Percentiles rank a stretch among this genome's conserved stretches.
Evolutionary conservation across 1,140 invertebrate genomes (phyloP).

Genomic region (Hestina assimilis): DNA sequence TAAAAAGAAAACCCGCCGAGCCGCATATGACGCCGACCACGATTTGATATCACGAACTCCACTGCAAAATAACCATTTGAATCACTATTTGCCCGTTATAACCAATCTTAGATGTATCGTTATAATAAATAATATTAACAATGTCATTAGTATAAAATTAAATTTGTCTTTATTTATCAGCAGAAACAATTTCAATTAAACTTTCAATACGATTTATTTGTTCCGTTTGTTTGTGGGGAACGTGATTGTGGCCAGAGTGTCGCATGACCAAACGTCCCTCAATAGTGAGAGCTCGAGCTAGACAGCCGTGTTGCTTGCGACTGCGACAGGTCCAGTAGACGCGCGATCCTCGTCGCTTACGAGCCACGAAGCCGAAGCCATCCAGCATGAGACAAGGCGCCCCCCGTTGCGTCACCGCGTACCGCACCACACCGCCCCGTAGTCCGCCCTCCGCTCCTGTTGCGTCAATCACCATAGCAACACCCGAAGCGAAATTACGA

Average conservation of each 20-base stretch:
- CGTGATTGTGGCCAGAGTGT: constrained; percentile 47
- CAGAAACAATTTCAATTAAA: constrained; percentile 59
- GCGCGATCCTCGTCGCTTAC: constrained; percentile 56
- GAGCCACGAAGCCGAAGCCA: constrained; percentile 55
- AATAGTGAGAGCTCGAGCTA: constrained; percentile 54
- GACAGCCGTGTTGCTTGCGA: constrained; percentile 43
- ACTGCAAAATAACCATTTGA: constrained; percentile 63
- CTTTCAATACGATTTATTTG: constrained; percentile 54
- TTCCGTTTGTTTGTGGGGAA: constrained; percentile 35
- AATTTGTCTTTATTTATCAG: constrained; percentile 24
- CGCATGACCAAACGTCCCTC: constrained; percentile 45
- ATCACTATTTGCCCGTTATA: constrained; percentile 43
- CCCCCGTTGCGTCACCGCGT: constrained; percentile 61
- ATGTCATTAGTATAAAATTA: too few species aligned
- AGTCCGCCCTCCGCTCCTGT: constrained; percentile 29
- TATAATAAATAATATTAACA: too few species aligned
- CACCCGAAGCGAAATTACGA: constrained; percentile 18
- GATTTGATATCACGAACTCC: constrained; percentile 77
- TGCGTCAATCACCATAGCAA: constrained; percentile 24
- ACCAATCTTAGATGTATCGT: background rate
- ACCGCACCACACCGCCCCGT: constrained; percentile 33
- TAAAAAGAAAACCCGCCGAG: constrained; percentile 76
- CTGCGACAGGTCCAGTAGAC: constrained; percentile 67
- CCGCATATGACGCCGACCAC: constrained; percentile 72
- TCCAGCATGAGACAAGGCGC: constrained; percentile 58